Evolutionary conservation across 23 tunicate species (phyloP).

Genomic region (Aplidium turbinatum): DNA sequence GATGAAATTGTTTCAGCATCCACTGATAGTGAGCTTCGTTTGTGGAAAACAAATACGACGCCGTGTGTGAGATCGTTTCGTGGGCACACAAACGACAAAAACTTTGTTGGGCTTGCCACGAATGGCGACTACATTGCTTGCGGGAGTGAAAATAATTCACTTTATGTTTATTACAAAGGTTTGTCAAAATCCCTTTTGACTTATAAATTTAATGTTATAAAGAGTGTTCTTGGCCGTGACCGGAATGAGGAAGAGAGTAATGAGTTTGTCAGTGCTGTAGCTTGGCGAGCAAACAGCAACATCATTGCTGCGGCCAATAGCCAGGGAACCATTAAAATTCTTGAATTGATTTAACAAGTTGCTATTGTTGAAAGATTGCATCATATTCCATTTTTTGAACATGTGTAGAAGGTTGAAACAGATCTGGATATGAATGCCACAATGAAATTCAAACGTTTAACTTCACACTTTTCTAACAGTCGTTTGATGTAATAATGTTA

Average conservation of each 20-base stretch:
- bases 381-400: too few relatives aligned
- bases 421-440: too few relatives aligned
- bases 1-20: conserved; percentile 96
- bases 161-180: conserved; percentile 94
- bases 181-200: conserved; percentile 74
- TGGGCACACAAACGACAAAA: conserved; percentile 95
- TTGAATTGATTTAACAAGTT: conserved; percentile 71
- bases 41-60: conserved; percentile 70
- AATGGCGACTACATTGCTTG: conserved; percentile 94
- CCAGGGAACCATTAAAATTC: conserved; percentile 97
- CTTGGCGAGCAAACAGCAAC: conserved; percentile 87
- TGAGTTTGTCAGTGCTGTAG: conserved; percentile 95
- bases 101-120: conserved; percentile 98
- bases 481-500: too few relatives aligned
- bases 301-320: conserved; percentile 92
- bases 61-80: conserved; percentile 65
- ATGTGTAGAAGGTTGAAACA: too few relatives aligned
- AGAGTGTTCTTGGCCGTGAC: conserved; percentile 78
- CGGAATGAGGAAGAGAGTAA: conserved; percentile 74
- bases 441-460: too few relatives aligned
- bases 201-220: conserved; percentile 85
- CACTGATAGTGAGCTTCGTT: conserved; percentile 85
- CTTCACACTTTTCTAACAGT: too few relatives aligned
- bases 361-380: too few relatives aligned
- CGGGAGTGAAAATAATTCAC: conserved; percentile 93